Evolutionary conservation across 2,113 vertebrate genomes (phyloP), one percentile per base, ranked within the genome.

Genomic region (Brachyhypopomus gauderio): DNA sequence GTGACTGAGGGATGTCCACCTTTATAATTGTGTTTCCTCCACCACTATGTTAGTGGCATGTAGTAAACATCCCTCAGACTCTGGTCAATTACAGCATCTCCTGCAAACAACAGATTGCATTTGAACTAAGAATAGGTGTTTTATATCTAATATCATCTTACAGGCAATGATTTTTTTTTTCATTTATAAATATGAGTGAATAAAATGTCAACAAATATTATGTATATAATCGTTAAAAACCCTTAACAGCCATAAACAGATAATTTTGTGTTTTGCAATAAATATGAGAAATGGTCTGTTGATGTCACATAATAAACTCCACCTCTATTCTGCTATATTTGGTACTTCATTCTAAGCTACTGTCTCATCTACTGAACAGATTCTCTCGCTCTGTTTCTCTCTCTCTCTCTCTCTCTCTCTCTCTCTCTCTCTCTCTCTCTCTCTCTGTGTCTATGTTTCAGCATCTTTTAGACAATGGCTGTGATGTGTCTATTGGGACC

Each of bases 401-500:
- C 27, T 76, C 30, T 72, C 45, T 71, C 63, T 78, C 66, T 73
- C 38, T 66, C 27, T 77, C 34, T 41, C 60, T 52, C 22, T 74
- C 60, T 60, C 14, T 75, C 11, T 79, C 27, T 58, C 41, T 75
- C 23, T 72, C 63, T 75, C 64, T 75, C 67, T 70, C 41, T 69
- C 34, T 78, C 36, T 45, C 62, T 62, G 19, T 69, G 52, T 62
- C 14, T 75, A 4, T 80, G 14, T 58, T n/a, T 72, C 45, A 41
- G 20, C 63, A 84, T 89, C 87, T 83, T 89, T 86, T 84, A 71
- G 23, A 83, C 75, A 78, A 81, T 76, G 63, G 66, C 71, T 74
- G 56, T 81, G 87, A 87, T 83, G 79, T 74, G 72, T 84, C 88
- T 81, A 69, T 74, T 59, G 85, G 82, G 88, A 85, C 36, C 4